Conservation (phyloP, 2,113 vertebrate genomes). For the Sinocyclocheilus grahami region DNA sequence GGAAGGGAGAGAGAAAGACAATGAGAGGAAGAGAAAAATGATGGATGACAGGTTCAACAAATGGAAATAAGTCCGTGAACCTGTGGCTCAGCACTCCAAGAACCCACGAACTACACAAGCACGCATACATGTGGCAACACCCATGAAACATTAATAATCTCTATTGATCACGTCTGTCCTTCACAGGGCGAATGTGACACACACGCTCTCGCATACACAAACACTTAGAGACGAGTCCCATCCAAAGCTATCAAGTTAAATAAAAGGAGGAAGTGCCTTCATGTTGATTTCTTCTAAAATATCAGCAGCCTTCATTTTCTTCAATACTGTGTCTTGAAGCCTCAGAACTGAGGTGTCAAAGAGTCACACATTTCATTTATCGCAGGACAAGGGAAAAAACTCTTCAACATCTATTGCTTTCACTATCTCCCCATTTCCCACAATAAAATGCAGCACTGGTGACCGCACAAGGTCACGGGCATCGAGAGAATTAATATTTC, state of each 20-base stretch:
- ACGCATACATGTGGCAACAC: conserved; percentile 40
- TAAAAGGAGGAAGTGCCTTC: conserved; percentile 13
- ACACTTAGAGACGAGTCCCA: conserved; percentile 28
- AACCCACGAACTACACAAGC: conserved; percentile 35
- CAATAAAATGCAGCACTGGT: conserved; percentile 61
- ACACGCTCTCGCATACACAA: conserved; percentile 48
- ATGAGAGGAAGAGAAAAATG: background rate
- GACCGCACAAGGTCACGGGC: conserved; percentile 69
- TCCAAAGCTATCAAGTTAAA: conserved; percentile 28
- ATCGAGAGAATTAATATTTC: conserved; percentile 72
- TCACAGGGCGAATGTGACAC: conserved; percentile 57
- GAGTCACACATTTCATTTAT: conserved; percentile 64
- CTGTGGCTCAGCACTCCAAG: background rate
- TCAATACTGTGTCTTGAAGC: conserved; percentile 26
- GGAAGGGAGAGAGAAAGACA: background rate
- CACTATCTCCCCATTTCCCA: conserved; percentile 63
- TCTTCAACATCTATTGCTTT: conserved; percentile 67
- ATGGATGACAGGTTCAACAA: conserved; percentile 26
- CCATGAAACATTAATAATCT: conserved; percentile 73
- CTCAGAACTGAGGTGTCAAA: conserved; percentile 14
- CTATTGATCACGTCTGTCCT: conserved; percentile 74
- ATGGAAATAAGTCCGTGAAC: background rate
- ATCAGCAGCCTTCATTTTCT: background rate
- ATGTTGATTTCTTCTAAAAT: conserved; percentile 11
- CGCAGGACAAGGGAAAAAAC: conserved; percentile 61